Evolutionary conservation across 2,888 invertebrate genomes (phyloP), one percentile per base, ranked within the genome.

Genomic region (Callyntrura sp.): DNA sequence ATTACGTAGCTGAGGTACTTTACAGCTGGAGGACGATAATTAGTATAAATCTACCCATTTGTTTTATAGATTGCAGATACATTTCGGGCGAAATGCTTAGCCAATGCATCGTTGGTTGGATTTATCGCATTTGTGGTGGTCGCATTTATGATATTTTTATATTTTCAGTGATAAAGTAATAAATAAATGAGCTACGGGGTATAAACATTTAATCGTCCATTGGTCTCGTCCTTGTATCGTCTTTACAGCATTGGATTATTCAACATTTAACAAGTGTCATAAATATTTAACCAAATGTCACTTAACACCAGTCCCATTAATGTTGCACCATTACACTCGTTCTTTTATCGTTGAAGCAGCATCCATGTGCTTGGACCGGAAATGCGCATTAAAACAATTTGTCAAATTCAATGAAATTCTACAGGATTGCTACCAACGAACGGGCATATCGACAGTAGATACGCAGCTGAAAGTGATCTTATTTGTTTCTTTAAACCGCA

Each of bases 21-120:
- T n/a, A 3, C 17, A 65, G 14, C 65, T 5, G 11, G 11, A 8
- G 45, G 45, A 45, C 11, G 45, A 5, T 45, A 8, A 8, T 45
- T 45, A 45, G 11, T 45, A 11, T 65, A 5, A 23, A 20, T 23
- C 11, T 23, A n/a, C 5, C 45, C 11, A 12, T 70, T n/a, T 43
- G 6, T 73, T 51, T 35, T 60, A n/a, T 20, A 88, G 88, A 88
- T 88, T 43, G 81, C 88, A 5, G 88, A 88, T 20, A 82, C 82
- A 5, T 88, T 88, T 70, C 65, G 82, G 35, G 82, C 73, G 12
- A 88, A 88, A 43, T 65, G 73, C 20, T 17, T 88, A 60, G 70
- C 60, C 3, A 68, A 88, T 6, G 17, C 55, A 43, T n/a, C 45
- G 6, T 0, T 88, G 0, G 9, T 45, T 4, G 51, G 28, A 35